phyloP scores from a whole-genome alignment of 1,140 invertebrate species.

The Zelostemma sp. region DNA sequence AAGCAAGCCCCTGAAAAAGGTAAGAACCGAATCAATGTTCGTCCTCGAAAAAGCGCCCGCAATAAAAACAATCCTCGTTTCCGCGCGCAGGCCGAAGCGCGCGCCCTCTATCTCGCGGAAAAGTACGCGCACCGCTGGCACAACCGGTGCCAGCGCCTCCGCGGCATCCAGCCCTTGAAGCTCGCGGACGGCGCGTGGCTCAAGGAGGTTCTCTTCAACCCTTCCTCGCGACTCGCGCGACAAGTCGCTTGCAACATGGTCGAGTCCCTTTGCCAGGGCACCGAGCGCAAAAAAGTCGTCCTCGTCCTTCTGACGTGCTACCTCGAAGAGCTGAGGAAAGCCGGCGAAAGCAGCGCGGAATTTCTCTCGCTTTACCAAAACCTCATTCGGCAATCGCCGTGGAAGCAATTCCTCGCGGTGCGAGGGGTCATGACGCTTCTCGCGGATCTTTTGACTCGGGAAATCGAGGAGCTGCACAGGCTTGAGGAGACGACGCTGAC shows the following conservation, averaged over 20 bases:
- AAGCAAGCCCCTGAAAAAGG: conserved; percentile 59
- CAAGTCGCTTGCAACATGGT: conserved; percentile 91
- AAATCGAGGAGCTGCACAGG: conserved; percentile 88
- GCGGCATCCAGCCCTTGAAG: conserved; percentile 67
- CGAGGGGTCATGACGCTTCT: conserved; percentile 87
- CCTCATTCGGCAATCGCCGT: conserved; percentile 85
- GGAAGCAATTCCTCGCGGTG: conserved; percentile 93
- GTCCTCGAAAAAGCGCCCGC: no score
- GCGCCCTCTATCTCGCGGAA: conserved; percentile 78
- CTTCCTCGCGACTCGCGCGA: conserved; percentile 88
- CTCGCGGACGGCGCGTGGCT: conserved; percentile 84
- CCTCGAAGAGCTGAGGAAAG: conserved; percentile 84
- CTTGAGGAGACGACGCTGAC: conserved; percentile 93
- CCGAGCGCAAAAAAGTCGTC: conserved; percentile 80
- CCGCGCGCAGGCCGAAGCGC: conserved; percentile 64
- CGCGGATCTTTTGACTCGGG: conserved; percentile 86
- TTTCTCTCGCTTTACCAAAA: conserved; percentile 89
- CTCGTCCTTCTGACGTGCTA: conserved; percentile 90
- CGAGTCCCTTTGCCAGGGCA: conserved; percentile 83
- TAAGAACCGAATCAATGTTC: no score
- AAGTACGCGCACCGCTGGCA: conserved; percentile 82
- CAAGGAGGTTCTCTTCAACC: conserved; percentile 90
- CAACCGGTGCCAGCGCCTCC: conserved; percentile 59
- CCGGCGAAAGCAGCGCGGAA: conserved; percentile 93
- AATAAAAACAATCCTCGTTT: no score